Evolutionary conservation across 2,797 vertebrate genomes (phyloP), one percentile per base, ranked within the genome.

Genomic region (Babyrousa celebensis): DNA sequence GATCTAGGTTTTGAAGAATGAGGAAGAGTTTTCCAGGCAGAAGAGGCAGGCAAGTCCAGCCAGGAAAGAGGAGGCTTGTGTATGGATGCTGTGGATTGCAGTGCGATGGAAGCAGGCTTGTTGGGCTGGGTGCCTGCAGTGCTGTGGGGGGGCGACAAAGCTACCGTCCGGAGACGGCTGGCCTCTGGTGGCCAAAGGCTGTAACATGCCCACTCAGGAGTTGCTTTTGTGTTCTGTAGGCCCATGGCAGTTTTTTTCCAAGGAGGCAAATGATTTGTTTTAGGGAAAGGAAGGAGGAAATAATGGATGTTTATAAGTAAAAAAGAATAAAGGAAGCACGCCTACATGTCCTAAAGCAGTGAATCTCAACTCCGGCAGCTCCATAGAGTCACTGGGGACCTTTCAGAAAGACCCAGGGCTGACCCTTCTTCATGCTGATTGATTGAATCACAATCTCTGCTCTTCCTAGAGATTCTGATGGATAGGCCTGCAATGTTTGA

Each of bases 1-100:
- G 82, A 74, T 71, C 43, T 58, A 60, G 36, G 11, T n/a, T 87
- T 95, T 68, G 43, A 87, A 94, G 67, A 29, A 68, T 85, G 48
- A 75, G 21, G 72, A 60, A 83, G 85, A 82, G 56, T 90, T 86
- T 90, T 15, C 11, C 71, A 82, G 85, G 54, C 14, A 54, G 32
- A 58, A 85, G 43, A 52, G 25, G 9, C 1, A 60, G 36, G 62
- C 40, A 43, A 72, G n/a, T 40, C 12, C 18, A 25, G 1, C 23
- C 6, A 4, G 52, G 21, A 91, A 71, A 88, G 68, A 94, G 70
- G 48, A 87, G 62, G 17, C 18, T 25, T 25, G 3, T 20, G 10
- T 9, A 25, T 71, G 84, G 60, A 16, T 48, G 43, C 27, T 3
- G 0, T 0, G 0, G 17, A 6, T 48, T 87, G 71, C 21, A 23